A percentile compares a stretch with the other conserved stretches of the same genome.
phyloP scores from a whole-genome alignment of 2,797 vertebrate species.

The Cephalopachus bancanus region DNA sequence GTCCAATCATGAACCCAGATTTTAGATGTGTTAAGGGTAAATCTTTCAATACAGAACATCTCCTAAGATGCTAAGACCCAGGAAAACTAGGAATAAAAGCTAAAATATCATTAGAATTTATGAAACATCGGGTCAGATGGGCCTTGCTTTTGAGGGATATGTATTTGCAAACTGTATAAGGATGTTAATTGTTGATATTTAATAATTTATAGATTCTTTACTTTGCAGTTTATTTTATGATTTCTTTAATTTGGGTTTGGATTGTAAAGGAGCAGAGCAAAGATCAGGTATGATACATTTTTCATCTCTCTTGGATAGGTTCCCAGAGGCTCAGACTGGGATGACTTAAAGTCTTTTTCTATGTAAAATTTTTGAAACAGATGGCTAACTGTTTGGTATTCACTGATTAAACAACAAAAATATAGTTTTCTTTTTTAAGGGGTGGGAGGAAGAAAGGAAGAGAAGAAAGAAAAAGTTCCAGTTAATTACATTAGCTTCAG shows the following conservation, averaged over 20 bases:
- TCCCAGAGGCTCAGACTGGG: slow-evolving; percentile 58
- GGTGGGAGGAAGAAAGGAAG: neutral
- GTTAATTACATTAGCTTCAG: neutral
- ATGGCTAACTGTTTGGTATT: slow-evolving; percentile 62
- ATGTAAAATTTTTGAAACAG: slow-evolving; percentile 55
- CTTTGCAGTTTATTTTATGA: slow-evolving; percentile 56
- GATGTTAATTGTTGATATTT: slow-evolving; percentile 62
- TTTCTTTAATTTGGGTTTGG: slow-evolving; percentile 62
- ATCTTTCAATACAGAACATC: neutral
- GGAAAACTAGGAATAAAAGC: neutral
- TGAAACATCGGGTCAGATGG: neutral
- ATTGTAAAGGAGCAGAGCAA: slow-evolving; percentile 51
- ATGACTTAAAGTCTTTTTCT: slow-evolving; percentile 60
- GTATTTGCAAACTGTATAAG: slow-evolving; percentile 34
- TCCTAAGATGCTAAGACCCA: neutral
- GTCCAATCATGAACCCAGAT: neutral
- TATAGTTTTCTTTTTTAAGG: neutral
- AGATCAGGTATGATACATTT: neutral
- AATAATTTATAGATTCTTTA: slow-evolving; percentile 61
- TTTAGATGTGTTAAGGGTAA: neutral
- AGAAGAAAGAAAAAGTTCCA: neutral
- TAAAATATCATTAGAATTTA: slow-evolving; percentile 2
- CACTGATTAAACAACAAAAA: slow-evolving; percentile 64
- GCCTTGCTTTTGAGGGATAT: neutral
- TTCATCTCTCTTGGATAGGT: slow-evolving; percentile 68